Conservation (phyloP, 2,797 vertebrate genomes). For the Ptychadena robeensis region DNA sequence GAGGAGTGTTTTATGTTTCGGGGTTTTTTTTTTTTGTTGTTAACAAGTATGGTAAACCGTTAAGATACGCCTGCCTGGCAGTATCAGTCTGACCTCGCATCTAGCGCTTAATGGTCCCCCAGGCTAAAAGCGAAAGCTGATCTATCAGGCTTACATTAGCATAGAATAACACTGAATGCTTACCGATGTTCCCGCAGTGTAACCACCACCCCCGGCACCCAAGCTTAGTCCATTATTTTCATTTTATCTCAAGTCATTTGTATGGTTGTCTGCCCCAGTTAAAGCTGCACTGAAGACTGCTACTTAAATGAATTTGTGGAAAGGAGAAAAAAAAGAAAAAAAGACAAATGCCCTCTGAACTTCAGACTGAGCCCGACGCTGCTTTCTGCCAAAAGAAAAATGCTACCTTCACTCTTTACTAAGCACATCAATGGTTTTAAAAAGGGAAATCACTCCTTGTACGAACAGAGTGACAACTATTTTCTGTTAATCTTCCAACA, state of each 20-base stretch:
- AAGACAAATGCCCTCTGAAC: conserved; percentile 87
- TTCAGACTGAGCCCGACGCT: conserved; percentile 78
- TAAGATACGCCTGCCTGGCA: conserved; percentile 74
- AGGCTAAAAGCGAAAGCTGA: conserved; percentile 88
- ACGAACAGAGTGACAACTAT: conserved; percentile 71
- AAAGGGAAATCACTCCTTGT: conserved; percentile 70
- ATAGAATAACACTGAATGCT: conserved; percentile 85
- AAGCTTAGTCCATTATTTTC: conserved; percentile 82
- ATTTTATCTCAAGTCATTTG: conserved; percentile 86
- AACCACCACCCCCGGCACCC: conserved; percentile 82
- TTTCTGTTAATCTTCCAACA: conserved; percentile 49
- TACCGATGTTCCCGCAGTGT: conserved; percentile 88
- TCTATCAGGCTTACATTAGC: conserved; percentile 95
- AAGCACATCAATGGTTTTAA: conserved; percentile 69
- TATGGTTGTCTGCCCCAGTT: conserved; percentile 83
- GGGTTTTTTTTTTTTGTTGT: conserved; percentile 74
- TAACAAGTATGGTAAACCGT: conserved; percentile 75
- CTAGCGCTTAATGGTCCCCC: conserved; percentile 89
- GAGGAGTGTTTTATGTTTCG: conserved; percentile 70
- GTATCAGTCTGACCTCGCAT: conserved; percentile 82
- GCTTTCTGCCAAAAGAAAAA: conserved; percentile 76
- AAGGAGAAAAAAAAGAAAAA: conserved; percentile 66
- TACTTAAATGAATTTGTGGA: conserved; percentile 80
- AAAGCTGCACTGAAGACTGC: conserved; percentile 77
- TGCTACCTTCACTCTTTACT: conserved; percentile 71